phyloP scores from a whole-genome alignment of 1,140 invertebrate species.

The Euura lappo region DNA sequence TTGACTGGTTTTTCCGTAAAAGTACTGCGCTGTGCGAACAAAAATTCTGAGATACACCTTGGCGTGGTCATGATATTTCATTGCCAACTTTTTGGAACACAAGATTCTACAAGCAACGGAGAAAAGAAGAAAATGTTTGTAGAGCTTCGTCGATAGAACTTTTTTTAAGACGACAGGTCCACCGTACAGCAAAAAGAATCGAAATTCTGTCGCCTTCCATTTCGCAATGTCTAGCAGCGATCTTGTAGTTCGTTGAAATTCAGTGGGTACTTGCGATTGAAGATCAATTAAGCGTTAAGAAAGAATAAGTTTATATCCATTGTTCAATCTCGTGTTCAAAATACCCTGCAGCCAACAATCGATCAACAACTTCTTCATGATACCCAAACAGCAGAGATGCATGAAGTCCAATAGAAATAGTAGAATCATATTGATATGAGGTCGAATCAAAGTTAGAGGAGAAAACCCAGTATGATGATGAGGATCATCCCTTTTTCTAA shows the following conservation, averaged over 20 bases:
- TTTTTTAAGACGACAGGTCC: slow-evolving; percentile 24
- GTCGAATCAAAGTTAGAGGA: slow-evolving; percentile 8
- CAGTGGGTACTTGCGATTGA: slow-evolving; percentile 16
- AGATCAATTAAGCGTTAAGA: slow-evolving; percentile 20
- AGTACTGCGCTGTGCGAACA: neutral
- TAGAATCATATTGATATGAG: slow-evolving; percentile 8
- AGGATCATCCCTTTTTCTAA: slow-evolving; percentile 10
- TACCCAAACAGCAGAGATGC: neutral
- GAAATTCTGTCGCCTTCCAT: slow-evolving; percentile 31
- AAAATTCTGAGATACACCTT: neutral
- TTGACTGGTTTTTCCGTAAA: neutral
- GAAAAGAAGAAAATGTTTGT: slow-evolving; percentile 28
- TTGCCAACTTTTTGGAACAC: slow-evolving; percentile 13
- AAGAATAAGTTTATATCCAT: slow-evolving; percentile 21
- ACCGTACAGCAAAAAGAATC: slow-evolving; percentile 30
- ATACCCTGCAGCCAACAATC: too few species aligned
- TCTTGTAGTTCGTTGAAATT: slow-evolving; percentile 27
- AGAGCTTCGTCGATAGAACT: slow-evolving; percentile 18
- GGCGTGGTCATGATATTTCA: neutral
- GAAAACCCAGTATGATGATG: slow-evolving; percentile 14
- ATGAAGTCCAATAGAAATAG: slow-evolving; percentile 17
- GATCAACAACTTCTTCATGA: too few species aligned
- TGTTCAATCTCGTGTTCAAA: neutral
- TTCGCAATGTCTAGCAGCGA: slow-evolving; percentile 19
- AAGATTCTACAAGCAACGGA: slow-evolving; percentile 26